A percentile compares a stretch with the other conserved stretches of the same genome.
phyloP scores from a whole-genome alignment of 2,888 invertebrate genomes.

The Drosophila pullipes region DNA sequence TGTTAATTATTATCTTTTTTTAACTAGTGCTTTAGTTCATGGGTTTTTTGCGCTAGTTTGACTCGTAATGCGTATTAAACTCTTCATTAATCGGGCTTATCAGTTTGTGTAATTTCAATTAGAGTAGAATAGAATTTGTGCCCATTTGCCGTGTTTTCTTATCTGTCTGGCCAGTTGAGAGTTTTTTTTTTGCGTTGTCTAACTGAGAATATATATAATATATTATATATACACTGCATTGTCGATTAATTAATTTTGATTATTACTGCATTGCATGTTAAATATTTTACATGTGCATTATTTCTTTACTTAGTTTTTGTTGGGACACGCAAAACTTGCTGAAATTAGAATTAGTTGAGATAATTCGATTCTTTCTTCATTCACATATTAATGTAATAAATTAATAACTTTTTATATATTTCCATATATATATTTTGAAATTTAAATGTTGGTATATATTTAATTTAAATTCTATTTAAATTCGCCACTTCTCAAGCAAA shows the following conservation, averaged over 20 bases:
- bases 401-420: background rate
- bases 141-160: slow-evolving; percentile 28
- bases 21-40: slow-evolving; percentile 22
- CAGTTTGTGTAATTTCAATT: slow-evolving; percentile 33
- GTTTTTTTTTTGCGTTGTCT: slow-evolving; percentile 20
- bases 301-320: background rate
- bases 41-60: slow-evolving; percentile 27
- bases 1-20: slow-evolving; percentile 14
- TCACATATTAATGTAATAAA: background rate
- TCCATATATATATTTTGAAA: background rate
- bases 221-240: background rate
- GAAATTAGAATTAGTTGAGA: background rate
- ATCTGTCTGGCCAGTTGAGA: slow-evolving; percentile 25
- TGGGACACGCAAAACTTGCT: background rate
- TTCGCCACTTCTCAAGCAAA: background rate
- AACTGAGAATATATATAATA: slow-evolving; percentile 11
- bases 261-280: background rate
- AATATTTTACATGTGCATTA: background rate
- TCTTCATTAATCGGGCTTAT: slow-evolving; percentile 38
- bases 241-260: background rate
- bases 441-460: background rate
- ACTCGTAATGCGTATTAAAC: slow-evolving; percentile 42
- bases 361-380: background rate
- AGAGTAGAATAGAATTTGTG: background rate
- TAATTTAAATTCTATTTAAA: background rate